Percentiles rank a stretch among this genome's conserved stretches.
phyloP scores from a whole-genome alignment of 2,113 vertebrate genomes.

The Periophthalmus modestus region DNA sequence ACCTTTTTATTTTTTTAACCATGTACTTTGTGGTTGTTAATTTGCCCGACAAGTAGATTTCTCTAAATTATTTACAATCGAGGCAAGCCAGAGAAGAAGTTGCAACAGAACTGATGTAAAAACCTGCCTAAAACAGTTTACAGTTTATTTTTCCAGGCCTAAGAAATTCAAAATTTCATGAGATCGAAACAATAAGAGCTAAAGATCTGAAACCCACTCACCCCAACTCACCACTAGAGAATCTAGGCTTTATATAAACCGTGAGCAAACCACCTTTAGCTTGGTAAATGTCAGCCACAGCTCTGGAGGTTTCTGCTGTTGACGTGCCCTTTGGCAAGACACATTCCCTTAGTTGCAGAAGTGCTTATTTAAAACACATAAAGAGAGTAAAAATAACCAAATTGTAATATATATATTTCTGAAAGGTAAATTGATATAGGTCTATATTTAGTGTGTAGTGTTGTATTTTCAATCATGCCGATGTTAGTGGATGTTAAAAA shows the following conservation, averaged over 20 bases:
- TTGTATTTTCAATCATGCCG: not conserved
- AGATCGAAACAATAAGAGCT: not conserved
- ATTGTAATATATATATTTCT: not conserved
- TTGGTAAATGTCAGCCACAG: not conserved
- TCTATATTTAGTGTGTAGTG: too few species aligned
- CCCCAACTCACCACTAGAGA: not conserved
- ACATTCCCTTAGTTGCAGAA: not conserved
- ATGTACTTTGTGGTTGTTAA: too few species aligned
- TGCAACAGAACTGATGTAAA: too few species aligned
- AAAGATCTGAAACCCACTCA: not conserved
- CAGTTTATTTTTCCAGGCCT: not conserved
- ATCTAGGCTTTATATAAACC: not conserved
- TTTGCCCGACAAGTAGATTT: too few species aligned
- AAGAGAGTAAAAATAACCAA: not conserved
- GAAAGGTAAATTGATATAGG: not conserved
- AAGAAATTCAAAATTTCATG: not conserved
- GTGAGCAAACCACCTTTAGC: not conserved
- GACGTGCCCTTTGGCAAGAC: slow-evolving; percentile 2
- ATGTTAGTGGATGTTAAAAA: not conserved
- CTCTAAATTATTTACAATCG: not conserved
- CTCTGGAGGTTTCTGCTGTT: slow-evolving; percentile 3
- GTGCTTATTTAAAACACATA: not conserved
- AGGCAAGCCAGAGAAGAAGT: not conserved
- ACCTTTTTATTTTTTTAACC: too few species aligned
- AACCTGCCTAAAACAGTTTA: not conserved